Evolutionary conservation across 2,113 vertebrate genomes (phyloP).

Genomic region (Cephalopholis sonnerati): DNA sequence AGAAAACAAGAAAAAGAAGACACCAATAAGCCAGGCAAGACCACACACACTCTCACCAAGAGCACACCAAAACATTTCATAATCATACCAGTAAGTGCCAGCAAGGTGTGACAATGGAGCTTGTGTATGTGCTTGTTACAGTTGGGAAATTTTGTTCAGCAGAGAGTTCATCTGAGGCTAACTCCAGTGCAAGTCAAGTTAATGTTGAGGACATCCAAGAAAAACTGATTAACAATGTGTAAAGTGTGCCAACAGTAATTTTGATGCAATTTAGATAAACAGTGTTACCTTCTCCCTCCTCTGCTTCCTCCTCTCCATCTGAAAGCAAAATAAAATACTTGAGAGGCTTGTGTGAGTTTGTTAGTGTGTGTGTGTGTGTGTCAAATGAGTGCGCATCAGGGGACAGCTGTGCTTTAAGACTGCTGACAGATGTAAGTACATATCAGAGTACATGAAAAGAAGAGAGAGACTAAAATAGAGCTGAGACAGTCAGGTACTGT

Average conservation of each 20-base stretch:
- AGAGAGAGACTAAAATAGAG: neutral
- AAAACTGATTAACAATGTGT: neutral
- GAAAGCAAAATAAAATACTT: slow-evolving; percentile 49
- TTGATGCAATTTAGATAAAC: neutral
- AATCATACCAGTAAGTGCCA: neutral
- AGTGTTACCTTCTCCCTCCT: slow-evolving; percentile 74
- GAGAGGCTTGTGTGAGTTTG: neutral
- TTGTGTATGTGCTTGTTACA: neutral
- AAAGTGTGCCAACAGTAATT: neutral
- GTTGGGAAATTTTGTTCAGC: neutral
- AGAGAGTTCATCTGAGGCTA: neutral
- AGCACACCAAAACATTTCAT: neutral
- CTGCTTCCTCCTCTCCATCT: slow-evolving; percentile 69
- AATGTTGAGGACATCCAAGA: neutral
- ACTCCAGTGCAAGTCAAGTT: neutral
- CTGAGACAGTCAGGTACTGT: neutral
- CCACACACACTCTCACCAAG: neutral
- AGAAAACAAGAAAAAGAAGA: slow-evolving; percentile 13
- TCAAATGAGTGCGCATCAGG: neutral
- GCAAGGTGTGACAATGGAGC: neutral
- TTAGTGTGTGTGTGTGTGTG: neutral
- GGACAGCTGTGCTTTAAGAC: neutral
- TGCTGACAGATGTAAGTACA: neutral
- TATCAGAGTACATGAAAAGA: neutral
- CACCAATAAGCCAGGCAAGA: neutral